Percentiles rank a stretch among this genome's conserved stretches.
Evolutionary conservation across 2,113 vertebrate genomes (phyloP).

Genomic region (Hemiprocne comata): DNA sequence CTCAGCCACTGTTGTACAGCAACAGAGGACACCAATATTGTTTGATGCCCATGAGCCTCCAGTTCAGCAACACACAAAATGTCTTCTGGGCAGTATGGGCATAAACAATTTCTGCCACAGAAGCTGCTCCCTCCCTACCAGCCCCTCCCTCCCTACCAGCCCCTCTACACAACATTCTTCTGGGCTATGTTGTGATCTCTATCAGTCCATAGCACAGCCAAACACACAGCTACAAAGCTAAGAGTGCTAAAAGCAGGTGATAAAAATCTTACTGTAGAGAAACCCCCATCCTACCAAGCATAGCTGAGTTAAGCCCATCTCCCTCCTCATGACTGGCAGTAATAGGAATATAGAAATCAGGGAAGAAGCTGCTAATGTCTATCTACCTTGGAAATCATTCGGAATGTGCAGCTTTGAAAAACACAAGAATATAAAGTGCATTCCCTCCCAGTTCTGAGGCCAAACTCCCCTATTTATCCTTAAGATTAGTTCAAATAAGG

Average conservation of each 20-base stretch:
- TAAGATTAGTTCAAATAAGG: neutral
- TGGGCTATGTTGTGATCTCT: neutral
- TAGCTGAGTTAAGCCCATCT: neutral
- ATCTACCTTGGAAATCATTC: neutral
- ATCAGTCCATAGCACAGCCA: neutral
- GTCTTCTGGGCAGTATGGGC: neutral
- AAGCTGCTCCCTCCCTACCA: neutral
- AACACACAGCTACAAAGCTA: neutral
- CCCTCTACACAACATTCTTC: neutral
- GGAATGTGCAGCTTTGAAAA: neutral
- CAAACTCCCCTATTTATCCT: neutral
- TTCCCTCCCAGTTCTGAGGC: neutral
- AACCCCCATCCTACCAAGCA: neutral
- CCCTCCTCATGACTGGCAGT: neutral
- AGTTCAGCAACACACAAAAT: accelerated
- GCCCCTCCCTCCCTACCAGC: neutral
- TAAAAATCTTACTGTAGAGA: neutral
- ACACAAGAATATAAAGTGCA: neutral
- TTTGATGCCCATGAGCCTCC: accelerated
- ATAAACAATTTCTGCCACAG: neutral
- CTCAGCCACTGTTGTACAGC: neutral
- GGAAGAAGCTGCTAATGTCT: neutral
- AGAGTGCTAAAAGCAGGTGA: neutral
- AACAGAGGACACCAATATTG: neutral
- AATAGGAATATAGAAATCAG: neutral